Percentiles rank a stretch among this genome's conserved stretches.
These are phyloP conservation scores for Reticulitermes lucifugus DNA, from an alignment of 2,888 invertebrate species.

Conservation along the genomic window DNA sequence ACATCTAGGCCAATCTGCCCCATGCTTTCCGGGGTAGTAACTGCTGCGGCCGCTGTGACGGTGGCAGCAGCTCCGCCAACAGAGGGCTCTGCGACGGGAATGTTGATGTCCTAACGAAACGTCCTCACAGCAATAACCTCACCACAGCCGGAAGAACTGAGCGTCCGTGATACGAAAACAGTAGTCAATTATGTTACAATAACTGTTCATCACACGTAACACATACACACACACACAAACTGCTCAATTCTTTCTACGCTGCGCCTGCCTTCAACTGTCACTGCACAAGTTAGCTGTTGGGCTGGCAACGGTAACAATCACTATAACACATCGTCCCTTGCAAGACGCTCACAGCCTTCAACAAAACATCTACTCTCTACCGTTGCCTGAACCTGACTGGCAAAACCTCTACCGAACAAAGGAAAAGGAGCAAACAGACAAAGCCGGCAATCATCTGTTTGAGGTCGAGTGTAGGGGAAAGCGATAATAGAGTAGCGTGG, in stretches of 20 bases:
- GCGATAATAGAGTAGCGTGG: background rate
- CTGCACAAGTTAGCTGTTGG: conserved; percentile 15
- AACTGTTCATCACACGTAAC: conserved; percentile 25
- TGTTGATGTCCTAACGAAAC: conserved; percentile 59
- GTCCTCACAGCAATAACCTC: conserved; percentile 33
- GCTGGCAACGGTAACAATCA: conserved; percentile 34
- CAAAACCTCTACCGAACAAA: conserved; percentile 16
- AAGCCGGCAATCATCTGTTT: conserved; percentile 36
- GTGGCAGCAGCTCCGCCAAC: conserved; percentile 34
- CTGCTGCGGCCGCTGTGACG: conserved; percentile 61
- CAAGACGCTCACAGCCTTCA: background rate
- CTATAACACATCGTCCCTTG: conserved; percentile 17
- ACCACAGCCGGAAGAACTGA: conserved; percentile 20
- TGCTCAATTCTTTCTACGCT: background rate
- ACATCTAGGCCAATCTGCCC: conserved; percentile 64
- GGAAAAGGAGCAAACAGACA: conserved; percentile 14
- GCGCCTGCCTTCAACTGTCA: conserved; percentile 23
- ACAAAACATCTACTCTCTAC: background rate
- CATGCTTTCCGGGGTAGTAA: conserved; percentile 61
- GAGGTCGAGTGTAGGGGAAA: conserved; percentile 24
- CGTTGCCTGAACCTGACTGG: conserved; percentile 29
- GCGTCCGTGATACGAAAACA: background rate
- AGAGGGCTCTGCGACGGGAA: conserved; percentile 61
- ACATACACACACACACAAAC: background rate
- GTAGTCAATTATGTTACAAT: background rate